Conservation (phyloP, 2,113 vertebrate species). For the Phrynocephalus versicolor region DNA sequence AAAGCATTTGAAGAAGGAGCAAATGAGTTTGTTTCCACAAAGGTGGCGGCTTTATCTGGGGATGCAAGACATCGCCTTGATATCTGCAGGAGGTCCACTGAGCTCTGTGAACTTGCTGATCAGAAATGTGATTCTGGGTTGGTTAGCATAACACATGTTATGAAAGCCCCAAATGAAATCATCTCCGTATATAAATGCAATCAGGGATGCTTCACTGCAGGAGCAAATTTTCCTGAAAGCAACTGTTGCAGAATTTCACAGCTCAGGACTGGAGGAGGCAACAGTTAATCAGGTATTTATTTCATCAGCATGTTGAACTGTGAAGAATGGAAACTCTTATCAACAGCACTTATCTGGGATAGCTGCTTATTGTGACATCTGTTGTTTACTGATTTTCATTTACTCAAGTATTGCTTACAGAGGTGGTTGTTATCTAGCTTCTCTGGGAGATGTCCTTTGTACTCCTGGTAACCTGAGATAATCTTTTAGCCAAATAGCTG, state of each 20-base stretch:
- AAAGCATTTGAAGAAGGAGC: conserved; percentile 95
- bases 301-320: too few relatives aligned
- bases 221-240: conserved; percentile 90
- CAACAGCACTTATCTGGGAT: too few relatives aligned
- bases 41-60: conserved; percentile 96
- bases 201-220: conserved; percentile 86
- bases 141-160: conserved; percentile 87
- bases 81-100: conserved; percentile 92
- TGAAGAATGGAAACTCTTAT: too few relatives aligned
- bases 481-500: too few relatives aligned
- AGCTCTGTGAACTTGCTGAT: conserved; percentile 86
- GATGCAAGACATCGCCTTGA: conserved; percentile 94
- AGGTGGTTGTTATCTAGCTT: too few relatives aligned
- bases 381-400: too few relatives aligned
- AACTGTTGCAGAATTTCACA: conserved; percentile 87
- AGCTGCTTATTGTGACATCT: too few relatives aligned
- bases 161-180: conserved; percentile 93
- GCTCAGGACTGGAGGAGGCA: conserved; percentile 91
- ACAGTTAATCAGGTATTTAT: conserved; percentile 95
- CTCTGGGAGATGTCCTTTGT: too few relatives aligned
- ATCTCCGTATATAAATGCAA: conserved; percentile 85
- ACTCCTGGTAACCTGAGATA: too few relatives aligned
- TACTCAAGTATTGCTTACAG: too few relatives aligned
- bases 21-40: conserved; percentile 91
- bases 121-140: conserved; percentile 59